Evolutionary conservation across 2,113 vertebrate species (phyloP).

Genomic region (Synchiropus splendidus): DNA sequence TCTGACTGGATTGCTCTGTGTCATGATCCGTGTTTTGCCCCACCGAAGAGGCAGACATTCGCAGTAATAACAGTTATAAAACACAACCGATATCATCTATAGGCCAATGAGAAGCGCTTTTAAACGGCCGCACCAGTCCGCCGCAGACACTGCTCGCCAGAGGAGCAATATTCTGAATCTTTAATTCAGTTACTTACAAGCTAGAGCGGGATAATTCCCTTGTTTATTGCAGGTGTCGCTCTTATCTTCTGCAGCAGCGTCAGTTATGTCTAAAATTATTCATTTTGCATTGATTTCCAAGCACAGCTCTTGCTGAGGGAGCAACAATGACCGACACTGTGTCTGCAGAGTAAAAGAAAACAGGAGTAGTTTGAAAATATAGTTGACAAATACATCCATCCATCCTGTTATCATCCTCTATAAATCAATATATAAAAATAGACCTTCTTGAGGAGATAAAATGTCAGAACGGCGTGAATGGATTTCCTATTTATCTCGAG

Average conservation of each 20-base stretch:
- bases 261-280: constrained; percentile 11
- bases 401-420: too few species aligned
- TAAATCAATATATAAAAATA: too few species aligned
- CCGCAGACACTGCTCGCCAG: too few species aligned
- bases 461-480: too few species aligned
- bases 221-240: not conserved
- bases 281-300: constrained; percentile 1
- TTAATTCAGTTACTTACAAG: constrained; percentile 14
- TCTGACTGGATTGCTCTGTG: constrained; percentile 29
- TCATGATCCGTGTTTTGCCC: constrained; percentile 29
- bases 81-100: constrained; percentile 27
- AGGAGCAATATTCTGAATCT: constrained; percentile 2
- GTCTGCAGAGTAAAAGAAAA: too few species aligned
- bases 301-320: not conserved
- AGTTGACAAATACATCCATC: too few species aligned
- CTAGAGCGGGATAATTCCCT: not conserved
- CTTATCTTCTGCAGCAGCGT: constrained; percentile 5
- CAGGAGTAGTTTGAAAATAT: too few species aligned
- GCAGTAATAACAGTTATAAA: constrained; percentile 33
- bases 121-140: too few species aligned
- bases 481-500: too few species aligned
- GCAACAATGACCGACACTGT: too few species aligned
- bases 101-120: too few species aligned
- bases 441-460: too few species aligned
- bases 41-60: constrained; percentile 22